These are phyloP conservation scores for Callipepla californica DNA, from an alignment of 2,113 vertebrate species.

Conservation along the genomic window DNA sequence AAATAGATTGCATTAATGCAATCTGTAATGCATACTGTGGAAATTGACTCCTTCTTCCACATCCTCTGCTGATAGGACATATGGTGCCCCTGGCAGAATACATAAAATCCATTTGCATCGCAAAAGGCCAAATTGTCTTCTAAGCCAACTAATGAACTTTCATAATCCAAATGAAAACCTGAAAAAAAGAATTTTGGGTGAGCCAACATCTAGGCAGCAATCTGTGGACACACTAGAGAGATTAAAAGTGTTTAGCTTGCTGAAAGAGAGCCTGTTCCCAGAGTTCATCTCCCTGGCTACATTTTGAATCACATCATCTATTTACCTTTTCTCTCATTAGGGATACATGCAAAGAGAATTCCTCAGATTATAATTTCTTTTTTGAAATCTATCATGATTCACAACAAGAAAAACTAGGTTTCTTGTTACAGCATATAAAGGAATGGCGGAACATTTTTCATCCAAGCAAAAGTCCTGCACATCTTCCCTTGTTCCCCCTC, in stretches of 20 bases:
- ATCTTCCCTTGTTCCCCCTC: neutral
- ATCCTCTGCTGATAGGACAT: neutral
- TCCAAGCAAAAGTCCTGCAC: neutral
- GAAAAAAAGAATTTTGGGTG: conserved; percentile 13
- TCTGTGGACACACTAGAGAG: neutral
- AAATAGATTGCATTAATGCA: neutral
- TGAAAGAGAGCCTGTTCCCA: neutral
- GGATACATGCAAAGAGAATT: neutral
- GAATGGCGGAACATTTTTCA: fast-evolving
- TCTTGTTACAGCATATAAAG: neutral
- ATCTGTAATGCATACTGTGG: neutral
- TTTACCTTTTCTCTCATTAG: neutral
- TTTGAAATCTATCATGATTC: neutral
- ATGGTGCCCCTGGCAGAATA: neutral
- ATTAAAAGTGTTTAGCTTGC: neutral
- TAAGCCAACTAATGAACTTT: neutral
- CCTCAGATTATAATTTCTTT: neutral
- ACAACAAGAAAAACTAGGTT: neutral
- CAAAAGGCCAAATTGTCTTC: neutral
- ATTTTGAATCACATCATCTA: neutral
- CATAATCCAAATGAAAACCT: neutral
- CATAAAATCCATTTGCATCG: neutral
- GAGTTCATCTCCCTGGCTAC: neutral
- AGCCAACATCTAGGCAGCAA: neutral
- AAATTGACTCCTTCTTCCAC: neutral